Evolutionary conservation across 2,113 vertebrate genomes (phyloP).

Genomic region (Hemichromis elongatus): DNA sequence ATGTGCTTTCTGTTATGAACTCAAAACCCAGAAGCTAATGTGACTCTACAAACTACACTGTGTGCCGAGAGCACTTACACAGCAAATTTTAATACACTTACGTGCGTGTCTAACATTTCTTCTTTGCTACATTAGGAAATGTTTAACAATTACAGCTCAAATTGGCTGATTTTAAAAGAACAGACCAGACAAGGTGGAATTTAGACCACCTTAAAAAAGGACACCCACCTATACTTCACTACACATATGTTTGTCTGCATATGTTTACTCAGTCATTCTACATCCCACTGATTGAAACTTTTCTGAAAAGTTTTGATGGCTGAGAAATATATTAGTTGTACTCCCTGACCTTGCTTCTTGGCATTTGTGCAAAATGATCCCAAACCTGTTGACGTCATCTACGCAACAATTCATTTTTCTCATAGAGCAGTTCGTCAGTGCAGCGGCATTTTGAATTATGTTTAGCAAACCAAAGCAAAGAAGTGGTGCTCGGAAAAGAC

Average conservation of each 20-base stretch:
- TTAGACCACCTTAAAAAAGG: background rate
- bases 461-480: background rate
- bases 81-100: background rate
- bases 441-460: background rate
- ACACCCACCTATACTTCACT: background rate
- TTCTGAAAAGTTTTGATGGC: background rate
- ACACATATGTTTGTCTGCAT: no score
- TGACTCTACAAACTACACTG: background rate
- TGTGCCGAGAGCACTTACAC: background rate
- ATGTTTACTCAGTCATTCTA: background rate
- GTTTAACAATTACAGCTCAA: background rate
- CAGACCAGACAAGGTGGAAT: background rate
- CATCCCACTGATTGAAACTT: background rate
- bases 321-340: background rate
- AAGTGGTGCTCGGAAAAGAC: background rate
- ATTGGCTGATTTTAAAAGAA: background rate
- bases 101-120: background rate
- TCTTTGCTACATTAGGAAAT: background rate
- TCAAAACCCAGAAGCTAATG: background rate
- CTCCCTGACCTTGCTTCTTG: background rate
- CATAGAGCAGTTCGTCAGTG: rapidly evolving
- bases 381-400: background rate
- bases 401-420: background rate
- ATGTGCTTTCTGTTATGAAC: background rate
- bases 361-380: background rate